phyloP scores from a whole-genome alignment of 2,888 invertebrate species.

The Tetranychus truncatus region DNA sequence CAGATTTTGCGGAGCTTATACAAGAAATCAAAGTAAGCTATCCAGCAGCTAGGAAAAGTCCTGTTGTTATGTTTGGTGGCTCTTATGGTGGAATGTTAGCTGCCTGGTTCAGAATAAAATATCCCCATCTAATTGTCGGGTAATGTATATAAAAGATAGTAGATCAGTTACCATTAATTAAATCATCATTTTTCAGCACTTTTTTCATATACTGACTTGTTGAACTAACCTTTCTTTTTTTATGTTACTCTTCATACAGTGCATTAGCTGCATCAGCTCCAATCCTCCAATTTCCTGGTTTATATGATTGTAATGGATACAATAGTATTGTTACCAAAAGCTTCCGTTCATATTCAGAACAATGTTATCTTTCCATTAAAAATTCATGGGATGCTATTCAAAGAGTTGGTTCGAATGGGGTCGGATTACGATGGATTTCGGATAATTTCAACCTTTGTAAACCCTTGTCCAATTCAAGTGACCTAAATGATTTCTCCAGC shows the following conservation, averaged over 20 bases:
- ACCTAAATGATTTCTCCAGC: slow-evolving; percentile 43
- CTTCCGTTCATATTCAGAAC: slow-evolving; percentile 41
- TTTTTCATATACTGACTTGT: neutral
- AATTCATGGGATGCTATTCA: slow-evolving; percentile 57
- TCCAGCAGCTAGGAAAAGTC: slow-evolving; percentile 39
- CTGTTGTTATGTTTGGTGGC: slow-evolving; percentile 66
- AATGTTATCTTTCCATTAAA: slow-evolving; percentile 52
- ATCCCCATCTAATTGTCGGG: slow-evolving; percentile 67
- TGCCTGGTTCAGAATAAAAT: slow-evolving; percentile 87
- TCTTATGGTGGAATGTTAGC: slow-evolving; percentile 86
- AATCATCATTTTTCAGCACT: slow-evolving; percentile 22
- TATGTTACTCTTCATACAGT: slow-evolving; percentile 35
- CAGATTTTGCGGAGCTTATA: slow-evolving; percentile 70
- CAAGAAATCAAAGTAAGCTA: slow-evolving; percentile 42
- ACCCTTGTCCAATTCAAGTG: slow-evolving; percentile 40
- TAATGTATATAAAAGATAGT: slow-evolving; percentile 29
- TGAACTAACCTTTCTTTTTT: neutral
- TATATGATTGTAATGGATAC: slow-evolving; percentile 59
- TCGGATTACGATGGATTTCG: slow-evolving; percentile 49
- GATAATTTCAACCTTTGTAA: slow-evolving; percentile 57
- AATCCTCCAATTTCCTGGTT: slow-evolving; percentile 60
- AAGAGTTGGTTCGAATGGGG: slow-evolving; percentile 40
- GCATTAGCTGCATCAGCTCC: slow-evolving; percentile 85
- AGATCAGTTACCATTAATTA: too few relatives aligned
- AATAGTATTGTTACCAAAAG: slow-evolving; percentile 58